A percentile compares a stretch with the other conserved stretches of the same genome.
These are phyloP conservation scores for Cyclura pinguis DNA, from an alignment of 2,797 vertebrate species.

Conservation along the genomic window DNA sequence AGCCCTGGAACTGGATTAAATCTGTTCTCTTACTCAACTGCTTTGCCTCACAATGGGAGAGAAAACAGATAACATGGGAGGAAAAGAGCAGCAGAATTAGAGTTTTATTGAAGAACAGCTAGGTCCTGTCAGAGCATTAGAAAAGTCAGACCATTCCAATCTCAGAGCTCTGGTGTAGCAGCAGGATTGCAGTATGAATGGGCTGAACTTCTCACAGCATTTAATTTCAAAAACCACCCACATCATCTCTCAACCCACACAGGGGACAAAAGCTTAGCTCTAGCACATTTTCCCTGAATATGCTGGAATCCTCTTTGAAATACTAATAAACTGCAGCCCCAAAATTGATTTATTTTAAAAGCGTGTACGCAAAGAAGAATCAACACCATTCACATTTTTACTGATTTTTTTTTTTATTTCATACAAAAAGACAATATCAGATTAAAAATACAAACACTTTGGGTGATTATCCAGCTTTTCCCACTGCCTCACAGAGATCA, in stretches of 20 bases:
- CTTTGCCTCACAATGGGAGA: no score
- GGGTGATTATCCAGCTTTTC: conserved; percentile 81
- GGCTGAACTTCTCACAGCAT: conserved; percentile 44
- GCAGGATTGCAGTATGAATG: background rate
- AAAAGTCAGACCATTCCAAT: background rate
- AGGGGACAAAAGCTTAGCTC: conserved; percentile 58
- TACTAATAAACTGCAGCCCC: conserved; percentile 52
- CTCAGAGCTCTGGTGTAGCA: background rate
- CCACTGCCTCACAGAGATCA: conserved; percentile 75
- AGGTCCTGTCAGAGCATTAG: background rate
- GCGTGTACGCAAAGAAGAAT: conserved; percentile 38
- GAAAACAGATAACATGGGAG: no score
- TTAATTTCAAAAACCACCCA: conserved; percentile 55
- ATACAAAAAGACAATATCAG: conserved; percentile 80
- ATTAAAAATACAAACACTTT: conserved; percentile 84
- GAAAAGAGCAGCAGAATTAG: no score
- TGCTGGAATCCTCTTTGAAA: conserved; percentile 58
- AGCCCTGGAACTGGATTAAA: no score
- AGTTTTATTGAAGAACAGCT: no score
- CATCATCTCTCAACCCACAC: conserved; percentile 46
- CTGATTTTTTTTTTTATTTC: conserved; percentile 82
- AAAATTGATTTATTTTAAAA: conserved; percentile 20
- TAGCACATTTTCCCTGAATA: conserved; percentile 48
- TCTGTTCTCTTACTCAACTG: no score
- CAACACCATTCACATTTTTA: conserved; percentile 70